Evolutionary conservation across 2,113 vertebrate genomes (phyloP).

Genomic region (Heteronetta atricapilla): DNA sequence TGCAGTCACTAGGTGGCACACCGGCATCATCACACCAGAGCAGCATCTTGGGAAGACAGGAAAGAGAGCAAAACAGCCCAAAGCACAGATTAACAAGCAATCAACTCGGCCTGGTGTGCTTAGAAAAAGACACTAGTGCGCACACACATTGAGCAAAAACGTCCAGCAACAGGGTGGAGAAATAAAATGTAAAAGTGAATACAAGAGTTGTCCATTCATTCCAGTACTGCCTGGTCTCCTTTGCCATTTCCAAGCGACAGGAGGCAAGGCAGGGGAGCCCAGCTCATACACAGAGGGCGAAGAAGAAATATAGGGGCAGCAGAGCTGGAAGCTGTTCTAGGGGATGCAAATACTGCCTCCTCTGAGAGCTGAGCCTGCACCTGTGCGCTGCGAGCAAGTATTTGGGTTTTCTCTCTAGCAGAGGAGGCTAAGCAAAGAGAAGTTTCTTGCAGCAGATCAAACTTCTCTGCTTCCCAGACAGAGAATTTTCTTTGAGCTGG

Average conservation of each 20-base stretch:
- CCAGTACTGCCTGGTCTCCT: not conserved
- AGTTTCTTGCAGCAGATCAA: not conserved
- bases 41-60: not conserved
- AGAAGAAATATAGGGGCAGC: not conserved
- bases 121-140: not conserved
- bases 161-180: not conserved
- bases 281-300: not conserved
- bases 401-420: not conserved
- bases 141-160: not conserved
- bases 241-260: not conserved
- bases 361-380: not conserved
- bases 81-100: not conserved
- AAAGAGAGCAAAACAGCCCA: not conserved
- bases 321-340: not conserved
- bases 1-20: slow-evolving; percentile 54
- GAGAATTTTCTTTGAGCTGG: not conserved
- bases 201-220: not conserved
- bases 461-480: not conserved
- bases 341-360: not conserved
- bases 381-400: not conserved
- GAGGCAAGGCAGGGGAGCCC: not conserved
- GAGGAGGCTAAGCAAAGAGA: not conserved
- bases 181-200: not conserved
- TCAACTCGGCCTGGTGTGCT: not conserved
- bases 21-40: not conserved